Evolutionary conservation across 2,113 vertebrate species (phyloP).

Genomic region (Toxotes chatareus): DNA sequence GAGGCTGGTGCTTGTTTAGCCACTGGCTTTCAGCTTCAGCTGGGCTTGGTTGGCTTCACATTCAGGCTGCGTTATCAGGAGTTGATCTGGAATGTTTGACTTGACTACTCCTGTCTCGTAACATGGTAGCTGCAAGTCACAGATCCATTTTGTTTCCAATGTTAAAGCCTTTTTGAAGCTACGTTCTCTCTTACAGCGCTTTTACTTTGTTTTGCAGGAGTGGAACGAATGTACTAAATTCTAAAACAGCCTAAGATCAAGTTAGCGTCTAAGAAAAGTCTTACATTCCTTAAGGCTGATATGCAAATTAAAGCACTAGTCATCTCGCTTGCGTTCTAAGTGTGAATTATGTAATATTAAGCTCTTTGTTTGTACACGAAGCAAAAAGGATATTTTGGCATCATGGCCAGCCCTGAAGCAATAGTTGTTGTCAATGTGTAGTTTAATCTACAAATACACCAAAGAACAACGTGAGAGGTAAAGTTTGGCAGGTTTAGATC

Average conservation of each 20-base stretch:
- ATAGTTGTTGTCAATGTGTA: not conserved
- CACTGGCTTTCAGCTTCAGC: constrained; percentile 43
- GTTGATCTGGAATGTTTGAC: constrained; percentile 7
- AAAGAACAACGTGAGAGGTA: not conserved
- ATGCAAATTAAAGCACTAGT: constrained; percentile 34
- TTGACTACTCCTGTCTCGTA: not conserved
- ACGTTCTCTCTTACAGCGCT: not conserved
- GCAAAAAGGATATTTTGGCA: constrained; percentile 53
- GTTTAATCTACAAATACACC: not conserved
- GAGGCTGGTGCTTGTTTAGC: constrained; percentile 47
- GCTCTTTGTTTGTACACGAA: constrained; percentile 49
- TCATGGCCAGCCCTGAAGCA: not conserved
- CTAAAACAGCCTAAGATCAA: constrained; percentile 14
- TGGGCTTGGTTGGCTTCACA: constrained; percentile 56
- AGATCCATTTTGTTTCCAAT: constrained; percentile 9
- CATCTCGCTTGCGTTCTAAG: constrained; percentile 32
- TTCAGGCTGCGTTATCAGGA: constrained; percentile 43
- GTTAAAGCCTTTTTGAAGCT: not conserved
- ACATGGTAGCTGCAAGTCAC: not conserved
- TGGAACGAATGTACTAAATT: constrained; percentile 1
- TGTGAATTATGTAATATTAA: constrained; percentile 60
- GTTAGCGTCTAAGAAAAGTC: constrained; percentile 41
- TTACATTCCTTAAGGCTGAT: constrained; percentile 41
- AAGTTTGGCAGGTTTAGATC: not conserved
- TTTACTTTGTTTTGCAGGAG: constrained; percentile 11